A percentile compares a stretch with the other conserved stretches of the same genome.
These are phyloP conservation scores for Lethrus apterus DNA, from an alignment of 1,140 invertebrate species.

Conservation along the genomic window DNA sequence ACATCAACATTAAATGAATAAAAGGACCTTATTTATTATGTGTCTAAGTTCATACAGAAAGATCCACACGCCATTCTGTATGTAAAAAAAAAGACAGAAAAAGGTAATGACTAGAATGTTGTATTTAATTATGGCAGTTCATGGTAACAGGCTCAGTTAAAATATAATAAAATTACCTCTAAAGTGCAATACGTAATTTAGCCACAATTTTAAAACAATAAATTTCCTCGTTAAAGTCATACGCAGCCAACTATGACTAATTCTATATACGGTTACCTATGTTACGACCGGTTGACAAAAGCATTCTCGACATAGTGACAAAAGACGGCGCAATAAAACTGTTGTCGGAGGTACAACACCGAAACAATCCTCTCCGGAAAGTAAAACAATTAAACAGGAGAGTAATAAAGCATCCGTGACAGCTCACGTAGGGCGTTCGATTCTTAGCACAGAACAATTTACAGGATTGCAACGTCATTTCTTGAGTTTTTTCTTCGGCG, in stretches of 20 bases:
- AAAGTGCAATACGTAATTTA: too few species aligned
- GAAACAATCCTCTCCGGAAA: constrained; percentile 17
- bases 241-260: constrained; percentile 19
- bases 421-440: constrained; percentile 23
- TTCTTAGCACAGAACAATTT: constrained; percentile 15
- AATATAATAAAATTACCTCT: too few species aligned
- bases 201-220: too few species aligned
- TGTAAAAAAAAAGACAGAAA: too few species aligned
- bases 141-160: too few species aligned
- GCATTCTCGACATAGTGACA: constrained; percentile 18
- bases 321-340: constrained; percentile 20
- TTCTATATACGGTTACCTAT: constrained; percentile 13
- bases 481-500: not conserved
- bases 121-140: too few species aligned
- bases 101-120: too few species aligned
- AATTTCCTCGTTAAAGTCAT: constrained; percentile 5
- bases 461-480: constrained; percentile 16
- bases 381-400: constrained; percentile 25
- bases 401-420: constrained; percentile 23
- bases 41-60: too few species aligned
- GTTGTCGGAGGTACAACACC: constrained; percentile 17
- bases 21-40: too few species aligned
- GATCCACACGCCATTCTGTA: too few species aligned
- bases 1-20: too few species aligned
- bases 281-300: constrained; percentile 16